Conservation (phyloP, 2,113 vertebrate species). For the Platysternon megacephalum region DNA sequence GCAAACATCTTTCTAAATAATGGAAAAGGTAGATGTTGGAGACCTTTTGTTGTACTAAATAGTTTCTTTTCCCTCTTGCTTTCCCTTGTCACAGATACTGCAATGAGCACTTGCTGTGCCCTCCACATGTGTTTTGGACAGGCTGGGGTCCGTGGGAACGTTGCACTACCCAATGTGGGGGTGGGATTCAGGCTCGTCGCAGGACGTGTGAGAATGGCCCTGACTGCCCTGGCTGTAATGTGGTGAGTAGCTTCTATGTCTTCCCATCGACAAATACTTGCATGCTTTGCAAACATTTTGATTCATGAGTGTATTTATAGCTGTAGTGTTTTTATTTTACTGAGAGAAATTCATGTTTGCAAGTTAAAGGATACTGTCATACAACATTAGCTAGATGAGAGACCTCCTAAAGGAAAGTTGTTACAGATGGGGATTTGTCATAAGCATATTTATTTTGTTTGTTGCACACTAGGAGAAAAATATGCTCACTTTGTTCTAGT, state of each 20-base stretch:
- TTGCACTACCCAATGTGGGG: constrained; percentile 93
- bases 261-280: not conserved
- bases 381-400: not conserved
- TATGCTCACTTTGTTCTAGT: not conserved
- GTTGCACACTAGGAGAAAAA: not conserved
- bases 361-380: not conserved
- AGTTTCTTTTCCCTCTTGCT: constrained; percentile 18
- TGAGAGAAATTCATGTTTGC: not conserved
- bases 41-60: not conserved
- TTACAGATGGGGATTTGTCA: not conserved
- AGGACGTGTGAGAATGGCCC: constrained; percentile 95
- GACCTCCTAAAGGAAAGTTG: not conserved
- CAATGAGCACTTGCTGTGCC: constrained; percentile 95
- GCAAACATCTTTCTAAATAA: not conserved
- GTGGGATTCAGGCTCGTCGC: constrained; percentile 92
- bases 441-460: not conserved
- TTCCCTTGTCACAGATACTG: constrained; percentile 87
- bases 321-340: not conserved
- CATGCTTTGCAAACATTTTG: rapidly evolving
- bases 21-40: not conserved
- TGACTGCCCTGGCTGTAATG: constrained; percentile 91
- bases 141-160: constrained; percentile 97
- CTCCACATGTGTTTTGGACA: constrained; percentile 94
- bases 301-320: not conserved
- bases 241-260: constrained; percentile 78